Conservation (phyloP, 2,888 invertebrate species). For the Lordiphosa andalusiaca region DNA sequence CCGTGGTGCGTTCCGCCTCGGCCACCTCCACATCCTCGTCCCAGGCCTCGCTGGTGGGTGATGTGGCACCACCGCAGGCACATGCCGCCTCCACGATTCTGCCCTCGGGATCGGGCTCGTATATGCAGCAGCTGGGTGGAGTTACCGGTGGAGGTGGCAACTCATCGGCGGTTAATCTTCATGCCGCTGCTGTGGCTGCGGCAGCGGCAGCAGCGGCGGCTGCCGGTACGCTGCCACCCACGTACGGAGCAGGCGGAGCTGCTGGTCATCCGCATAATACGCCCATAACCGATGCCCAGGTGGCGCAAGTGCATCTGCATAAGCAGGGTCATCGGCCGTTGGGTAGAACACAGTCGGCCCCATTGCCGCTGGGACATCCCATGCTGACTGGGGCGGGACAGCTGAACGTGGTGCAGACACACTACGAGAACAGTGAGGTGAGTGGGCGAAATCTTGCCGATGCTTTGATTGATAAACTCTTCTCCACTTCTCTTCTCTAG, state of each 20-base stretch:
- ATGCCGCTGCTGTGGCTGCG: conserved; percentile 37
- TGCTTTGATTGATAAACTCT: too few species aligned
- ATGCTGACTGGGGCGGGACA: conserved; percentile 84
- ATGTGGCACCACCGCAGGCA: conserved; percentile 78
- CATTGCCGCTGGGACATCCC: conserved; percentile 93
- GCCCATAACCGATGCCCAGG: conserved; percentile 85
- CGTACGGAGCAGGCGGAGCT: conserved; percentile 50
- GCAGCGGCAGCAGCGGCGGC: conserved; percentile 60
- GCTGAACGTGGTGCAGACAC: conserved; percentile 79
- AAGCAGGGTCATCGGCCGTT: conserved; percentile 89
- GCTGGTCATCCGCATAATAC: conserved; percentile 64
- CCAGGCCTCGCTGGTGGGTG: conserved; percentile 76
- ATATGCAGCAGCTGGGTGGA: conserved; percentile 43
- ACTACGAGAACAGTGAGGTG: conserved; percentile 80
- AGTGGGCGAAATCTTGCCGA: conserved; percentile 29
- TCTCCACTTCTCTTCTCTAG: conserved; percentile 33
- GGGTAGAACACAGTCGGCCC: conserved; percentile 96
- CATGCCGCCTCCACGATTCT: conserved; percentile 72
- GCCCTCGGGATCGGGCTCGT: conserved; percentile 59
- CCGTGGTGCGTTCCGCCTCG: conserved; percentile 82
- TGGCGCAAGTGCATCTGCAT: conserved; percentile 85
- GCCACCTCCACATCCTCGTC: conserved; percentile 79
- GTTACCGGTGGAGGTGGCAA: conserved; percentile 1
- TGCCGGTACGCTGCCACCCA: conserved; percentile 79
- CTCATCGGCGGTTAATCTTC: conserved; percentile 38